These are phyloP conservation scores for Salticus scenicus DNA, from an alignment of 2,888 invertebrate genomes.

Conservation along the genomic window DNA sequence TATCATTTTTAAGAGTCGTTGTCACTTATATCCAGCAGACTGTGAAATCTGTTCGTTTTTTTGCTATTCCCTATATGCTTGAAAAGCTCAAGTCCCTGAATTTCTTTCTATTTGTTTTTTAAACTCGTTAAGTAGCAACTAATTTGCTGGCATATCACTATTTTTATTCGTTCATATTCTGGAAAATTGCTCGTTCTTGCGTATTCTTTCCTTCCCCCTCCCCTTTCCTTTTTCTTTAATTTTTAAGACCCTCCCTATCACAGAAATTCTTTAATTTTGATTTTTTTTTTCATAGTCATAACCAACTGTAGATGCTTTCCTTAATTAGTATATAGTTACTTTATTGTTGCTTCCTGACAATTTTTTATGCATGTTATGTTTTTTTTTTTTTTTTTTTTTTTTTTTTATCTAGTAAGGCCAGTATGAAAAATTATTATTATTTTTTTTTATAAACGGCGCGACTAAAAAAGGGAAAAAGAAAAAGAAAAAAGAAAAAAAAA, in stretches of 20 bases:
- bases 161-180: constrained; percentile 61
- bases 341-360: constrained; percentile 57
- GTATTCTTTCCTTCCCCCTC: neutral
- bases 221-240: constrained; percentile 22
- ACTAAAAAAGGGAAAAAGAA: no score
- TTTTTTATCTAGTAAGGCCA: constrained; percentile 24
- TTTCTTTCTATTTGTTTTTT: constrained; percentile 59
- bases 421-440: constrained; percentile 31
- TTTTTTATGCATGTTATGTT: constrained; percentile 8
- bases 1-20: constrained; percentile 66
- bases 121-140: constrained; percentile 57
- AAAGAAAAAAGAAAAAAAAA: constrained; percentile 8
- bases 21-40: constrained; percentile 59
- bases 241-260: constrained; percentile 11
- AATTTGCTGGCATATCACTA: constrained; percentile 62
- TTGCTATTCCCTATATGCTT: constrained; percentile 25
- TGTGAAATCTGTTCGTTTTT: constrained; percentile 49
- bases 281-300: constrained; percentile 4
- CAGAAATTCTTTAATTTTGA: constrained; percentile 20
- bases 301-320: constrained; percentile 53
- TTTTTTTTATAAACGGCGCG: no score
- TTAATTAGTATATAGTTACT: constrained; percentile 67
- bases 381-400: neutral
- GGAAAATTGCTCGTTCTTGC: constrained; percentile 59
- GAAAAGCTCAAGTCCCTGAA: constrained; percentile 32